Base-by-base conservation (phyloP, 2,888 invertebrate species). In the Drosophila nr. perissopoda region DNA sequence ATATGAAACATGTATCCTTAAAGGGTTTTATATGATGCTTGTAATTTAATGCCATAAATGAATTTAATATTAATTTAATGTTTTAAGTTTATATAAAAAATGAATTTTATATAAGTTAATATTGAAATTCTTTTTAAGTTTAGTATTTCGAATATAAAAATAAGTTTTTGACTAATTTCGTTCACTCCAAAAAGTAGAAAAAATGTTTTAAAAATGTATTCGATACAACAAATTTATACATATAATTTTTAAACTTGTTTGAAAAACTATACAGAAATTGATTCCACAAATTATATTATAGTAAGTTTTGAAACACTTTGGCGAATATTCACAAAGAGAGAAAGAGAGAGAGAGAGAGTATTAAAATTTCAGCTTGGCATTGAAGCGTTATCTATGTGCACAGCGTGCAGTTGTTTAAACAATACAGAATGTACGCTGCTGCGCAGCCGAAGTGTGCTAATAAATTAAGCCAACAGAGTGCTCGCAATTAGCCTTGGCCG, bases 381-480 rank as follows among this genome's bases (percentile, higher is more conserved):
- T 5, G 31, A 25, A 13, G 0, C 0, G 11, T n/a, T 31, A n/a
- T 16, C 33, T 49, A n/a, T 58, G 70, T 64, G 42, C 49, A 53
- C 58, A 66, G 58, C 53, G 49, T 73, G 73, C 61, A 66, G 53
- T 42, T 77, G n/a, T 34, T 25, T 48, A 64, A 77, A 64, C 72
- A 71, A 52, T 21, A 25, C n/a, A 38, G n/a, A 52, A 13, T 29
- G n/a, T 10, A 13, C 25, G 21, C 38, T 21, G 25, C 21, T n/a
- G 54, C 21, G 27, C 11, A n/a, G 45, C 27, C 52, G 8, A 63
- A 33, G 25, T 21, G 49, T 56, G 51, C 56, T 38, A 65, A 77
- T 49, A 65, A 57, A 38, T 38, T 6, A 42, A 27, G 40, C 34
- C 29, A 40, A 58, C 40, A 42, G 21, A 52, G 27, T 33, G 34